Base-by-base conservation (phyloP, 2,888 invertebrate genomes). In the Strigamia crassipes region DNA sequence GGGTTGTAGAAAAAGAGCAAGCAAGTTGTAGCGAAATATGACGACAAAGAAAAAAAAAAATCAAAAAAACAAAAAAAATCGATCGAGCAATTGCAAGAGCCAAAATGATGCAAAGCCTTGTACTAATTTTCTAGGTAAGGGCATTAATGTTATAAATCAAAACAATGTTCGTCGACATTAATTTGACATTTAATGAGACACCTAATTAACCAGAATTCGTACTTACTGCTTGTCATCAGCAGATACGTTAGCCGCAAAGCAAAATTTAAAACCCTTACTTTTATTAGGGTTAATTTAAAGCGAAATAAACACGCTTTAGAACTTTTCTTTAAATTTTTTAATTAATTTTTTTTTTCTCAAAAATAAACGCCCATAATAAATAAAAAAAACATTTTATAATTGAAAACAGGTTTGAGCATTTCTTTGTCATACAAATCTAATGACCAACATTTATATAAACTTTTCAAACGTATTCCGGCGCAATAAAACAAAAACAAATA, bases 181-280 rank as follows among this genome's bases (percentile, higher is more conserved):
- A 73, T 73, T 73, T 73, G 73, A 31, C 73, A 73, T 73, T 73
- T 73, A 73, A 73, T 73, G 73, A 31, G 31, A 27, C 73, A 31
- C 12, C 73, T 73, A 73, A 73, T 73, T 73, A 73, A 73, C 73
- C 27, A 27, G 73, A 73, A 73, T 73, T 73, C 73, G 27, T 15
- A 15, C 73, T 31, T 73, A 31, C 13, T 73, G 73, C 31, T 5
- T 66, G 61, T 66, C 61, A 66, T 8, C 61, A 21, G n/a, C 21
- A 66, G 61, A 66, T 46, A 46, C 15, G 46, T 46, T 15, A 38
- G 38, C 8, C 38, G 38, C 8, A 12, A 18, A 23, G 23, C n/a
- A 21, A 66, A 23, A 66, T 66, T 66, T 66, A 66, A 66, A 12
- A 66, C 21, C 18, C 21, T 6, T 23, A 23, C 21, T 23, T 66